phyloP scores from a whole-genome alignment of 2,797 vertebrate genomes.

The Atherinosoma microstoma region DNA sequence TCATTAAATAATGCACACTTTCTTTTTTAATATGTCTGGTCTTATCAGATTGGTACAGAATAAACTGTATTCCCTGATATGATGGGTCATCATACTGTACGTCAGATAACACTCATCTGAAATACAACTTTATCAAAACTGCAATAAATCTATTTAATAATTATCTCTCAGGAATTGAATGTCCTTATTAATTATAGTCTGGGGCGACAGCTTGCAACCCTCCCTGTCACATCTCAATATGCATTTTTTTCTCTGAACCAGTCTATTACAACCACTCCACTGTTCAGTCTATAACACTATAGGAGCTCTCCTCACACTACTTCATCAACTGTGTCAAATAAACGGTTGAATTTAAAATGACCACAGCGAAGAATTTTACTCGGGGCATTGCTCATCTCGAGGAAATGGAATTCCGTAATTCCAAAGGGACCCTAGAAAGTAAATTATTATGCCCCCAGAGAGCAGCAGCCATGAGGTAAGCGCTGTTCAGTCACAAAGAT shows the following conservation, averaged over 20 bases:
- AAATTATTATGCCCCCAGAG: conserved; percentile 64
- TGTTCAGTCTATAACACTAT: conserved; percentile 28
- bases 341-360: conserved; percentile 67
- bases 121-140: conserved; percentile 37
- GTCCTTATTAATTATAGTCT: conserved; percentile 59
- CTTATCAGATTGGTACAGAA: conserved; percentile 18
- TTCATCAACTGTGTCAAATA: conserved; percentile 68
- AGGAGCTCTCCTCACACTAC: conserved; percentile 39
- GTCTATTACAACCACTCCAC: conserved; percentile 43
- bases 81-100: conserved; percentile 7
- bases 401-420: conserved; percentile 73
- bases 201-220: conserved; percentile 32
- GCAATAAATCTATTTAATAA: conserved; percentile 35
- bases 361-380: conserved; percentile 67
- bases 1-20: conserved; percentile 16
- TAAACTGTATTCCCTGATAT: conserved; percentile 18
- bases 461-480: conserved; percentile 53
- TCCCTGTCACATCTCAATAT: conserved; percentile 66
- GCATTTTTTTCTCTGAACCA: conserved; percentile 47
- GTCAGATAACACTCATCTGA: conserved; percentile 21
- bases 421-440: conserved; percentile 66
- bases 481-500: conserved; percentile 41
- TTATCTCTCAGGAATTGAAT: conserved; percentile 35
- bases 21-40: conserved; percentile 13
- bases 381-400: conserved; percentile 67